Percentiles rank a stretch among this genome's conserved stretches.
Conservation (phyloP, 2,113 vertebrate species). For the Daboia siamensis region DNA sequence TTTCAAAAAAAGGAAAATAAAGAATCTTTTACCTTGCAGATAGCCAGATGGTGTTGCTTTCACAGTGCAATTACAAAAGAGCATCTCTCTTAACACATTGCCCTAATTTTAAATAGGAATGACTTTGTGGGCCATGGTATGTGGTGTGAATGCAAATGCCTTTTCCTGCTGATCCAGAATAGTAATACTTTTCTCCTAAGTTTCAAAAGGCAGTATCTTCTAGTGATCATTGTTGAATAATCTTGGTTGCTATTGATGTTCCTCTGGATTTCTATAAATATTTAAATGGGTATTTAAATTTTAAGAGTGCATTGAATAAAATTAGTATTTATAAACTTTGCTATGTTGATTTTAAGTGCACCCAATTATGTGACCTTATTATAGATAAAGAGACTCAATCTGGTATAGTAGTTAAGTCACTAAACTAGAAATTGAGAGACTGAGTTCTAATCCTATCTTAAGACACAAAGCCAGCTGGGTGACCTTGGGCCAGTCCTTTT, state of each 20-base stretch:
- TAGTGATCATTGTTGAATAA: conserved; percentile 5
- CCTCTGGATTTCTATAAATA: neutral
- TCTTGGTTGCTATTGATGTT: neutral
- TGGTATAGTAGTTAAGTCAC: neutral
- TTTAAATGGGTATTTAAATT: neutral
- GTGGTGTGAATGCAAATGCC: neutral
- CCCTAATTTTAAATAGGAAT: conserved; percentile 2
- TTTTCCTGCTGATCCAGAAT: neutral
- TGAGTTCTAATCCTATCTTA: neutral
- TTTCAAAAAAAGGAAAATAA: neutral
- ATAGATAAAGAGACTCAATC: neutral
- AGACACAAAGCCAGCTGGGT: neutral
- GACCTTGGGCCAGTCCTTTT: neutral
- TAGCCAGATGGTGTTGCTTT: conserved; percentile 11
- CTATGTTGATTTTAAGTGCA: neutral
- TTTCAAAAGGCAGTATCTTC: neutral
- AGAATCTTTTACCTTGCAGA: neutral
- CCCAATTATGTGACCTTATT: neutral
- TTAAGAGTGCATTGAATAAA: neutral
- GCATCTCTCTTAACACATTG: neutral
- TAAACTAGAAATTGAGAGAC: neutral
- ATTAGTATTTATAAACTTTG: neutral
- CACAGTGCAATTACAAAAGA: neutral
- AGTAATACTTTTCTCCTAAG: neutral
- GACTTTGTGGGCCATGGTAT: neutral